Conservation (phyloP, 2,888 invertebrate species). For the Nemotelus pantherinus region DNA sequence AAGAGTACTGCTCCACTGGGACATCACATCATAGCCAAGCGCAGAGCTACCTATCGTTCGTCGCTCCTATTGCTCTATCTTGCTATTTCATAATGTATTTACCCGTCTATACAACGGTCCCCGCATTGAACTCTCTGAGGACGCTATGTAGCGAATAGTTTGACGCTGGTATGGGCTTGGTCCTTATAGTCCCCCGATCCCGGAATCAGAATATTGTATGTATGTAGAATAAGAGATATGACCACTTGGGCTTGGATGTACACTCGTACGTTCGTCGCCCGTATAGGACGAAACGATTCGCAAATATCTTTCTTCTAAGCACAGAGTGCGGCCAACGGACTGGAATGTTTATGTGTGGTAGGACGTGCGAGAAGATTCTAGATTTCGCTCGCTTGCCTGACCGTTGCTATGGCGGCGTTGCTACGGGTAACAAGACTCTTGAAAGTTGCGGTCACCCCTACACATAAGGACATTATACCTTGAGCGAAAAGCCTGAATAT, state of each 20-base stretch:
- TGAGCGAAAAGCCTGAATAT: slow-evolving; percentile 9
- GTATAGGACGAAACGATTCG: slow-evolving; percentile 26
- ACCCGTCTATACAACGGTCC: slow-evolving; percentile 21
- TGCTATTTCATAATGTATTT: slow-evolving; percentile 34
- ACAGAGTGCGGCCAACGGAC: not conserved
- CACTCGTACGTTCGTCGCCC: slow-evolving; percentile 8
- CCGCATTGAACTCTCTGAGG: slow-evolving; percentile 14
- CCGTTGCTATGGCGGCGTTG: slow-evolving; percentile 53
- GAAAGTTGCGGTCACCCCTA: slow-evolving; percentile 51
- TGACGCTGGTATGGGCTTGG: not conserved
- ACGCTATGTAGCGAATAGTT: slow-evolving; percentile 2
- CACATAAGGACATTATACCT: slow-evolving; percentile 42
- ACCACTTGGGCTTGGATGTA: slow-evolving; percentile 41
- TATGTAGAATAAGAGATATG: slow-evolving; percentile 40
- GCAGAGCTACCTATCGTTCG: slow-evolving; percentile 27
- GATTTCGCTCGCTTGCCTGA: slow-evolving; percentile 49
- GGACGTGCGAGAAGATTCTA: slow-evolving; percentile 21
- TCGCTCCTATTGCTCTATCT: slow-evolving; percentile 1
- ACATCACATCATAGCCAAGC: slow-evolving; percentile 26
- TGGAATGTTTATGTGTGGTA: slow-evolving; percentile 30
- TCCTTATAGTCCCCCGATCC: slow-evolving; percentile 12
- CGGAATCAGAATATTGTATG: slow-evolving; percentile 42
- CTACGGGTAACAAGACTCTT: slow-evolving; percentile 48
- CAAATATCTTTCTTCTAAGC: slow-evolving; percentile 33
- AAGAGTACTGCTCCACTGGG: slow-evolving; percentile 22